These are phyloP conservation scores for Urosaurus nigricauda DNA, from an alignment of 2,797 vertebrate species.

Conservation along the genomic window DNA sequence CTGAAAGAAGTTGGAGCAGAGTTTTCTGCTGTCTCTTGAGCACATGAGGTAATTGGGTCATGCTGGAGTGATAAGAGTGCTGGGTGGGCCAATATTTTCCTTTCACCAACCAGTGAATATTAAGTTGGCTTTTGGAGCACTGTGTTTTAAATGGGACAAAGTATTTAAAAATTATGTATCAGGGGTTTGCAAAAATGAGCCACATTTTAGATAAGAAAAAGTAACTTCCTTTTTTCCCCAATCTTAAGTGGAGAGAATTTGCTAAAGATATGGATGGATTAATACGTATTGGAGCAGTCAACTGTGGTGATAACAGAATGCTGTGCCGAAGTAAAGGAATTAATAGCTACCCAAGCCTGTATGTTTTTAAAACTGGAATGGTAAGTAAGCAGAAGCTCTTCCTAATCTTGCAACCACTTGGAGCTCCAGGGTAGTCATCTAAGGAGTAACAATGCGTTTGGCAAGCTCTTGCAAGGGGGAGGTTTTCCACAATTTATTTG, in stretches of 20 bases:
- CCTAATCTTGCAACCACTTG: too few relatives aligned
- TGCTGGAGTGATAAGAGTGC: not conserved
- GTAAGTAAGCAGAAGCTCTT: conserved; percentile 78
- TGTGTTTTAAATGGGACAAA: not conserved
- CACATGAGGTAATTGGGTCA: not conserved
- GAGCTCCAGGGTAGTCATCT: too few relatives aligned
- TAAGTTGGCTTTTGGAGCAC: not conserved
- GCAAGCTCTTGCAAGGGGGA: not conserved
- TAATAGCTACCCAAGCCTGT: conserved; percentile 94
- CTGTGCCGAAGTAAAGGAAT: conserved; percentile 94
- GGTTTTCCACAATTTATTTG: not conserved
- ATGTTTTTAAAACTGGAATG: conserved; percentile 89
- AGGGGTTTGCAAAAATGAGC: conserved; percentile 29
- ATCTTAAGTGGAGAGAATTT: conserved; percentile 93
- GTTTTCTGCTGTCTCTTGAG: not conserved
- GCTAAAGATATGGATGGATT: conserved; percentile 97
- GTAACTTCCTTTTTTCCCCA: not conserved
- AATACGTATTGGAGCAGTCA: conserved; percentile 94
- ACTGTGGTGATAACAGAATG: conserved; percentile 94
- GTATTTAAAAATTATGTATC: conserved; percentile 1
- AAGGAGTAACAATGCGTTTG: not conserved
- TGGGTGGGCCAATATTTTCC: not conserved
- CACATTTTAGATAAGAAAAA: not conserved
- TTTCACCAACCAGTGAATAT: not conserved
- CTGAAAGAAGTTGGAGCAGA: not conserved